phyloP scores from a whole-genome alignment of 2,797 vertebrate species.

The Perodicticus potto region DNA sequence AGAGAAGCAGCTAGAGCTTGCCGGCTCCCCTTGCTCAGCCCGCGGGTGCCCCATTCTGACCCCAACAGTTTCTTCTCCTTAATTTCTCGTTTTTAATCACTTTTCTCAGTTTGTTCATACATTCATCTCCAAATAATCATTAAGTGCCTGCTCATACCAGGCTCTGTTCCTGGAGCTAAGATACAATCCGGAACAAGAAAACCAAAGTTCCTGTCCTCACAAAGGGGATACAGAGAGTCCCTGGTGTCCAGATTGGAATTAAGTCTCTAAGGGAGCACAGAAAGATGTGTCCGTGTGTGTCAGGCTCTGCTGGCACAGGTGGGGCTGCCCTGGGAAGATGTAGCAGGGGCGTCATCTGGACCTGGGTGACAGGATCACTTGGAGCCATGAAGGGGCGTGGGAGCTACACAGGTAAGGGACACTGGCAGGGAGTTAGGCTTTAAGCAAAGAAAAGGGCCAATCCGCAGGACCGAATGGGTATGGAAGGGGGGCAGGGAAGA shows the following conservation, averaged over 20 bases:
- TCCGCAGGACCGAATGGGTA: background rate
- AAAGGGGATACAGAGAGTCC: background rate
- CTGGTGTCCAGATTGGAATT: background rate
- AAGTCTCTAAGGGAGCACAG: background rate
- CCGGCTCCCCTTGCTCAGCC: background rate
- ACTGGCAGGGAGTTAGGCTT: background rate
- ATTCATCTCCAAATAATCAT: background rate
- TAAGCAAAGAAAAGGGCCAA: background rate
- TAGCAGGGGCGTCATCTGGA: background rate
- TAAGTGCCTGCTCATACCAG: background rate
- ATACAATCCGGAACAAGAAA: background rate
- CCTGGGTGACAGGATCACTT: too few species aligned
- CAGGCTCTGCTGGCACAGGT: background rate
- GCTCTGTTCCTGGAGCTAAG: background rate
- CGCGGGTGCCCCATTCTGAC: background rate
- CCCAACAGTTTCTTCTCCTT: background rate
- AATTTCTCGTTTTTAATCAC: background rate
- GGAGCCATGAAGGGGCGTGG: background rate
- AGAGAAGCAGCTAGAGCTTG: background rate
- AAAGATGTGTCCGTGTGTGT: rapidly evolving
- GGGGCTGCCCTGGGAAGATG: too few species aligned
- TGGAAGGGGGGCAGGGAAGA: background rate
- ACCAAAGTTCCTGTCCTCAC: background rate
- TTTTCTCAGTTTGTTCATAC: background rate
- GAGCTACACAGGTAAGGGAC: background rate